Conservation (phyloP, 2,888 invertebrate genomes). For the Drosophila suboccidentalis region DNA sequence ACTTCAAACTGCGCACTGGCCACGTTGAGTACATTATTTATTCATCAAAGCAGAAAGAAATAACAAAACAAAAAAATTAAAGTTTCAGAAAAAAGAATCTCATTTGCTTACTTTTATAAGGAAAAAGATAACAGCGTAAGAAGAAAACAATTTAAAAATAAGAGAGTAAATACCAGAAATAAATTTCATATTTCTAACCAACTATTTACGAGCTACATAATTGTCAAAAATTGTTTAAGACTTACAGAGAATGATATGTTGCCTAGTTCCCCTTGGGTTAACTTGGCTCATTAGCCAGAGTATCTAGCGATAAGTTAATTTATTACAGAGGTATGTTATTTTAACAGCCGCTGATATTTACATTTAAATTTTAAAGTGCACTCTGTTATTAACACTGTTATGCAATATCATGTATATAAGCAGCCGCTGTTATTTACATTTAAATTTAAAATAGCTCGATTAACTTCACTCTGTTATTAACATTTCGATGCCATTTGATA, state of each 20-base stretch:
- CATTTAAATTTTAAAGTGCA: background rate
- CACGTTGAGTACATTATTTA: slow-evolving; percentile 33
- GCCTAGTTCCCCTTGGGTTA: background rate
- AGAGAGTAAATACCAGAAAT: background rate
- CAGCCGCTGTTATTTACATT: background rate
- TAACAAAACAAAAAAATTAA: slow-evolving; percentile 15
- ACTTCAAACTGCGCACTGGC: slow-evolving; percentile 6
- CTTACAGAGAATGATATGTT: background rate
- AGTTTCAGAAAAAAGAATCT: slow-evolving; percentile 19
- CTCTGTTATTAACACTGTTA: too few species aligned
- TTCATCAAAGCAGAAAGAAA: slow-evolving; percentile 35
- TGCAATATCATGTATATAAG: background rate
- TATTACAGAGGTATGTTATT: background rate
- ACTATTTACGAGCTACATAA: slow-evolving; percentile 1
- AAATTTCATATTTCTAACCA: slow-evolving; percentile 2
- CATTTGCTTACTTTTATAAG: slow-evolving; percentile 7
- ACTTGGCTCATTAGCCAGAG: background rate
- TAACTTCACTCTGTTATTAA: background rate
- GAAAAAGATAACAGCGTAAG: slow-evolving; percentile 15
- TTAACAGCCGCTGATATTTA: background rate
- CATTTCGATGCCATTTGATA: too few species aligned
- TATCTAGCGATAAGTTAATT: background rate
- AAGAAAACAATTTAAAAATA: background rate
- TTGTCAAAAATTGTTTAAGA: background rate
- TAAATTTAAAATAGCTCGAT: background rate